Base-by-base conservation (phyloP, 1,140 invertebrate species). In the Drosophila tropicalis region DNA sequence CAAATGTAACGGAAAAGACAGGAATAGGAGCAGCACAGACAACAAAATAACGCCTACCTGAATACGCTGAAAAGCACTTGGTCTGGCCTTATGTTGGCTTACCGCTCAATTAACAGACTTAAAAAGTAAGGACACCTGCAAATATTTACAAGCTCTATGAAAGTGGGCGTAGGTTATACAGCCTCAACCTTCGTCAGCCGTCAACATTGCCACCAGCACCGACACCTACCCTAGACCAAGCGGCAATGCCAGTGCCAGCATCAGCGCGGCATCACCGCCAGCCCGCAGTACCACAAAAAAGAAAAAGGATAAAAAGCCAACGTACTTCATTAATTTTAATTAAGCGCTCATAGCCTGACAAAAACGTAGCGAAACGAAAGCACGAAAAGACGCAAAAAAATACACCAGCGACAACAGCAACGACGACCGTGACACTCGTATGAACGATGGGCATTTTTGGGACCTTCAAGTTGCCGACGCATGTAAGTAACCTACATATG, bases 281-380 rank as follows among this genome's bases (percentile, higher is more conserved):
- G 17, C 39, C 60, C 19, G 2, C 22, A 22, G 17, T 15, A 36
- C 34, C 44, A 51, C 5, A 51, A 22, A 51, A 19, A 22, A 47
- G 47, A 25, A 32, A 74, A 85, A 78, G 81, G 82, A 85, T 86
- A 86, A 78, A 85, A 81, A 78, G 81, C 70, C 75, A 73, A 71
- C 75, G 82, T 79, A 86, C 79, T 85, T 85, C 82, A 85, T 85
- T 85, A 86, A 85, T 85, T 85, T 85, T 86, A 86, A 86, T 85
- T 86, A 85, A 81, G 79, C 82, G 74, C 62, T 79, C 79, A 79
- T 75, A 79, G 83, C 82, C 70, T 67, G 74, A 70, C 78, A 78
- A 81, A 86, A 75, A 81, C 69, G 62, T 63, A 55, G 41, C 67
- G 36, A 70, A 74, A 70, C 34, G 19, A 34, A 62, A 62, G 34